Percentiles rank a stretch among this genome's conserved stretches.
phyloP scores from a whole-genome alignment of 2,888 invertebrate genomes.

The Drosophila algonquin region DNA sequence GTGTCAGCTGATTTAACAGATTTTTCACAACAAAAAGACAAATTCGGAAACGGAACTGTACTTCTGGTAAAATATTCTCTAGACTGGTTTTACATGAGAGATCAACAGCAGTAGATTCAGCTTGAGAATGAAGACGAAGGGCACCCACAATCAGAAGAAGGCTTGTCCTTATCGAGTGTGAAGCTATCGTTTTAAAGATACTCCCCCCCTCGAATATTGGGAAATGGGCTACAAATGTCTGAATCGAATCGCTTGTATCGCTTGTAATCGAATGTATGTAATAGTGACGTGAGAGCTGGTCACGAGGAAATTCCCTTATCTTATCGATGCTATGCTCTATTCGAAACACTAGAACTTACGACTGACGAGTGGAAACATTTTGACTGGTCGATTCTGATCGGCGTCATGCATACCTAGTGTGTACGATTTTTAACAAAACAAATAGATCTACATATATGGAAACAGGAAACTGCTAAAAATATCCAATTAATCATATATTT shows the following conservation, averaged over 20 bases:
- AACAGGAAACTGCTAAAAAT: neutral
- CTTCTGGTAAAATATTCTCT: constrained; percentile 12
- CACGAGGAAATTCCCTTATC: constrained; percentile 21
- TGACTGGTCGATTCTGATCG: neutral
- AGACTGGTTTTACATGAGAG: constrained; percentile 34
- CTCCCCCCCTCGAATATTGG: neutral
- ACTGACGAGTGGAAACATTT: neutral
- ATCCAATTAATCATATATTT: constrained; percentile 9
- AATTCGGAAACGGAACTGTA: constrained; percentile 12
- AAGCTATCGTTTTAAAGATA: neutral
- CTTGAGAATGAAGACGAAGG: constrained; percentile 5
- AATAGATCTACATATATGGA: neutral
- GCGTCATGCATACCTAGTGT: neutral
- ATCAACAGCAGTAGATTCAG: constrained; percentile 50
- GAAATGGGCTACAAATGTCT: no score
- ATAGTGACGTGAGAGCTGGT: constrained; percentile 7
- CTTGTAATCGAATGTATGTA: no score
- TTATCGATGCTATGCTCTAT: neutral
- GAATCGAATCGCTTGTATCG: neutral
- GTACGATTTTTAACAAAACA: neutral
- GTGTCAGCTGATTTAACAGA: constrained; percentile 33
- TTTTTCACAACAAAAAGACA: constrained; percentile 9
- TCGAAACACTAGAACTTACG: neutral
- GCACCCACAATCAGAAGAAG: constrained; percentile 14
- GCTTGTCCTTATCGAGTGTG: no score